Evolutionary conservation across 2,888 invertebrate species (phyloP), one percentile per base, ranked within the genome.

Genomic region (Drosophila neonasuta): DNA sequence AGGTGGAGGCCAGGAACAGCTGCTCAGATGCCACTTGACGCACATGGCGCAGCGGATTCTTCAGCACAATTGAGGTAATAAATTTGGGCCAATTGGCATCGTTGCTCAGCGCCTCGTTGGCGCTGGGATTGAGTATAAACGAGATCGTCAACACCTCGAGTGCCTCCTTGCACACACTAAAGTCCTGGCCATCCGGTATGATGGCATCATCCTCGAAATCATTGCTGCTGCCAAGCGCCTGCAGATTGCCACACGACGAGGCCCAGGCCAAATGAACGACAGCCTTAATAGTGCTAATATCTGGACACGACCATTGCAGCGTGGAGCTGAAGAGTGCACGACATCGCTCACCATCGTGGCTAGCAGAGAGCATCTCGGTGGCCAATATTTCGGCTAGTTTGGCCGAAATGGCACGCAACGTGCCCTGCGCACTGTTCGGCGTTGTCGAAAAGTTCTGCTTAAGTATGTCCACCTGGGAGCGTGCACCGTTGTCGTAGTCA

Each of bases 61-160:
- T 93, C 45, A 98, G 93, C 86, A 98, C 95, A 75, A 98, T 92
- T 88, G 97, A 97, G 71, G 97, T 95, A 55, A 97, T 94, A 86
- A 98, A 97, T 61, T 95, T 94, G 78, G 97, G 96, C 96, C 97
- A 98, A 91, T 95, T 94, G 67, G 94, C 92, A 86, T 97, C 97
- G 82, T 94, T 94, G 71, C 96, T 94, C 29, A 98, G 92, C 30
- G 94, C 93, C 81, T 97, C 97, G 72, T 98, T 92, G 58, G 96
- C 95, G 58, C 94, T 94, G n/a, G 97, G 96, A 90, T 97, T 97
- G 51, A 99, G 91, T 50, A 97, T 96, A 89, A 98, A 93, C 75
- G 96, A 95, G 75, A 98, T 94, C 52, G 97, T 97, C 70, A 99
- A 92, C 69, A 97, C 95, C 92, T 99, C 98, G 90, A 99, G 92